Evolutionary conservation across 2,888 invertebrate genomes (phyloP).

Genomic region (Cantharis rustica): DNA sequence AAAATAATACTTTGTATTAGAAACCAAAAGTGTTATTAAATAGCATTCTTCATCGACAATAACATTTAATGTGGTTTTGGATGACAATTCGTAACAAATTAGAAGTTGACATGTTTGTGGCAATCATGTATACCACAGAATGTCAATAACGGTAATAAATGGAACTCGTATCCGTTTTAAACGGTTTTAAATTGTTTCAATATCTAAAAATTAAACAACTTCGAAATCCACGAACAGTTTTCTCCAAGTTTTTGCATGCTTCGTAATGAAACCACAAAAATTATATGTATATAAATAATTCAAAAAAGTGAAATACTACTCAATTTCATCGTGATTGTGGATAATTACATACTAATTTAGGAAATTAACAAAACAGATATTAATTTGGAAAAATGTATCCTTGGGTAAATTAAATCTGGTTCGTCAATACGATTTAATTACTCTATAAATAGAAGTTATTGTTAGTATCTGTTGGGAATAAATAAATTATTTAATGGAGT

Average conservation of each 20-base stretch:
- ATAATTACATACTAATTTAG: background rate
- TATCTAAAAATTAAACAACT: background rate
- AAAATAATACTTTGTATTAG: too few species aligned
- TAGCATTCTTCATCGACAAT: background rate
- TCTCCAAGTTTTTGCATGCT: background rate
- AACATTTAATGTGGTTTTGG: background rate
- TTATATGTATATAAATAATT: background rate
- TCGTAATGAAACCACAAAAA: background rate
- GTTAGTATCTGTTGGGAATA: background rate
- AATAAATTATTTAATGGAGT: background rate
- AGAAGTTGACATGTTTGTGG: background rate
- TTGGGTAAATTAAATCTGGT: background rate
- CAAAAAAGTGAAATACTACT: background rate
- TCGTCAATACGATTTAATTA: background rate
- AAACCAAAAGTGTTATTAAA: background rate
- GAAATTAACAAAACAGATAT: background rate
- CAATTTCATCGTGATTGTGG: background rate
- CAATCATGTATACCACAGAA: background rate
- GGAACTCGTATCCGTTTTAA: background rate
- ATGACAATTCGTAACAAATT: background rate
- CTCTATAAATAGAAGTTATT: background rate
- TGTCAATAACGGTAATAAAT: background rate
- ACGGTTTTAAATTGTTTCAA: background rate
- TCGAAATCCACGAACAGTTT: background rate
- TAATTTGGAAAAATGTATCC: background rate